Evolutionary conservation across 2,888 invertebrate species (phyloP).

Genomic region (Sinhomidia bicolor): DNA sequence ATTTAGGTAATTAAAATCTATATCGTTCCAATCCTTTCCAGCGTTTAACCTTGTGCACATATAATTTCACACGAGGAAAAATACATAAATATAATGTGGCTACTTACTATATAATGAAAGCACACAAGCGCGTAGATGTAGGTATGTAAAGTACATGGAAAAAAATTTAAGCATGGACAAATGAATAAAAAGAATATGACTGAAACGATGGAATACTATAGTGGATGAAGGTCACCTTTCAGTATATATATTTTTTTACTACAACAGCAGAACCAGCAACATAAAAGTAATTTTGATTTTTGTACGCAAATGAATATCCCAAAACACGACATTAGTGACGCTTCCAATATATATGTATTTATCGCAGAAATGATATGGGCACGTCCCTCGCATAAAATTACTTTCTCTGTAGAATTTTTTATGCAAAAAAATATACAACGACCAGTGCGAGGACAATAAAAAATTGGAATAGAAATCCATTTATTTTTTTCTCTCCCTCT

Average conservation of each 20-base stretch:
- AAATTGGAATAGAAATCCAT: constrained; percentile 48
- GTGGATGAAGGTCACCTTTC: constrained; percentile 14
- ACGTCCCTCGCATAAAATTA: neutral
- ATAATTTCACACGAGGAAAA: too few species aligned
- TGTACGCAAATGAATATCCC: neutral
- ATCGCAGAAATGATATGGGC: neutral
- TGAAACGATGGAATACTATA: neutral
- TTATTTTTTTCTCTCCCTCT: constrained; percentile 40
- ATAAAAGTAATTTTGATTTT: constrained; percentile 23
- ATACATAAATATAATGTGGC: too few species aligned
- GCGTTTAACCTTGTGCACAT: neutral
- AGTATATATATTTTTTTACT: neutral
- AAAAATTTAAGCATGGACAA: neutral
- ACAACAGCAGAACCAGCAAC: too few species aligned
- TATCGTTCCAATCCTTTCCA: neutral
- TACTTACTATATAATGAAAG: too few species aligned
- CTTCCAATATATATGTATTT: constrained; percentile 10
- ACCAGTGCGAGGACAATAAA: constrained; percentile 27
- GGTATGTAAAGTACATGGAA: neutral
- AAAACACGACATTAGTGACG: neutral
- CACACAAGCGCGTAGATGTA: too few species aligned
- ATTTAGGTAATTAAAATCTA: neutral
- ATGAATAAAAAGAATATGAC: neutral
- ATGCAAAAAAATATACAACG: constrained; percentile 33
- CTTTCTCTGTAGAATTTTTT: constrained; percentile 20